Percentiles rank a stretch among this genome's conserved stretches.
These are phyloP conservation scores for Diploptera punctata DNA, from an alignment of 2,888 invertebrate species.

Conservation along the genomic window DNA sequence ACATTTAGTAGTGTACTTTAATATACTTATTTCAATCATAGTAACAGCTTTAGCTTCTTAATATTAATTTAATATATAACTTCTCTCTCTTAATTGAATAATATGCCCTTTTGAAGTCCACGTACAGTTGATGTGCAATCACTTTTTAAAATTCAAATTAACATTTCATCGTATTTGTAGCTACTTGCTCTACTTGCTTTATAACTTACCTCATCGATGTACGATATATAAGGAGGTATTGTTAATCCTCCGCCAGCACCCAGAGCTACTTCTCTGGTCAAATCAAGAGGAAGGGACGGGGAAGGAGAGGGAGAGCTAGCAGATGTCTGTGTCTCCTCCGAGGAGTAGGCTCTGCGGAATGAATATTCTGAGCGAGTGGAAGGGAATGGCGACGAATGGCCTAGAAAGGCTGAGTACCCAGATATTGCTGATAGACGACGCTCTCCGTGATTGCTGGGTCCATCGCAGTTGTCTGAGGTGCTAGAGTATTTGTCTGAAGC, in stretches of 20 bases:
- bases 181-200: too few species aligned
- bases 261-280: conserved; percentile 2
- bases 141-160: too few species aligned
- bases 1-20: too few species aligned
- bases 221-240: conserved; percentile 48
- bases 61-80: too few species aligned
- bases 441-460: conserved; percentile 13
- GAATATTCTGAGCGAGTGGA: conserved; percentile 48
- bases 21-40: too few species aligned
- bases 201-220: conserved; percentile 50
- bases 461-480: conserved; percentile 33
- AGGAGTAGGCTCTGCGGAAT: conserved; percentile 51
- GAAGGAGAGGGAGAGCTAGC: conserved; percentile 40
- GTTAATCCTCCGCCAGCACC: not conserved
- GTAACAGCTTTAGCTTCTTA: too few species aligned
- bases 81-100: too few species aligned
- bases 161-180: too few species aligned
- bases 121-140: too few species aligned
- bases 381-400: conserved; percentile 44
- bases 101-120: too few species aligned
- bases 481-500: conserved; percentile 34
- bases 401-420: conserved; percentile 34
- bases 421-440: conserved; percentile 35
- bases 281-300: conserved; percentile 39
- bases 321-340: conserved; percentile 39